Evolutionary conservation across 2,113 vertebrate genomes (phyloP).

Genomic region (Oreochromis niloticus): DNA sequence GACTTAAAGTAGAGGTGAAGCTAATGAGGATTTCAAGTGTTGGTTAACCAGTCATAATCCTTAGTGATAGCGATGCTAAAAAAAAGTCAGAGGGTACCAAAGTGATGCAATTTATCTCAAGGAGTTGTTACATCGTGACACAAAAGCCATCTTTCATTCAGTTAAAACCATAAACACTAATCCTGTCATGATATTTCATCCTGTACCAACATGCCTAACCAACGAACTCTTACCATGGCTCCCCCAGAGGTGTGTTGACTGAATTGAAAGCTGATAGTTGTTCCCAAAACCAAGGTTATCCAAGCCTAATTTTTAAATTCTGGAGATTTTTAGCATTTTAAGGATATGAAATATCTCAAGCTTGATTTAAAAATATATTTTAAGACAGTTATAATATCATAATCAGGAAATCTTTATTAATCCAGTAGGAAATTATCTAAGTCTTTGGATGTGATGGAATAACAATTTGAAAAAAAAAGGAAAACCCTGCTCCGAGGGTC

Average conservation of each 20-base stretch:
- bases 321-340: background rate
- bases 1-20: background rate
- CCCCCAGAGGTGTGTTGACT: background rate
- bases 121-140: background rate
- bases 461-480: background rate
- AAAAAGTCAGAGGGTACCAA: background rate
- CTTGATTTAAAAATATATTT: background rate
- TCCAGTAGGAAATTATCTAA: background rate
- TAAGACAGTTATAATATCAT: background rate
- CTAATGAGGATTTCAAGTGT: background rate
- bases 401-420: background rate
- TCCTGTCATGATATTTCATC: background rate
- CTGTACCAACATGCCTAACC: background rate
- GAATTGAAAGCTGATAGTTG: background rate
- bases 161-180: background rate
- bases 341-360: background rate
- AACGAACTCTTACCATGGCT: background rate
- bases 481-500: background rate
- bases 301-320: background rate
- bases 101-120: background rate
- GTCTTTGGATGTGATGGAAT: background rate
- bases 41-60: background rate
- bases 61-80: background rate
- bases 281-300: background rate
- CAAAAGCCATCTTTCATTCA: background rate